Evolutionary conservation across 1,140 invertebrate species (phyloP), one percentile per base, ranked within the genome.

Genomic region (Drosophila pallidifrons): DNA sequence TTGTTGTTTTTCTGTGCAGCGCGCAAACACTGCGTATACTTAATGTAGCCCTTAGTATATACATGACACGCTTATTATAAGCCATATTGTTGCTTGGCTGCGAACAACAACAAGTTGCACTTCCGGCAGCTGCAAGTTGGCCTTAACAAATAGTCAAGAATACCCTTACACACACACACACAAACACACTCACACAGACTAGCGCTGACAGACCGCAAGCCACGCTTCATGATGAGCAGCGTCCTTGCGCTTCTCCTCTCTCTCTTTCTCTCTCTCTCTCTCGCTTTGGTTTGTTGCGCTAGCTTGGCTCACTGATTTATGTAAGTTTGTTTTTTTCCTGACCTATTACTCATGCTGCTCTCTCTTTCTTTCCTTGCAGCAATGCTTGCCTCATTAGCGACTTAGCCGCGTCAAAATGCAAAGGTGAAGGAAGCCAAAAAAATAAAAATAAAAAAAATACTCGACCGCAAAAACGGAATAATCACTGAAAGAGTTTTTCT

Each of bases 371-470:
- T 71, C 47, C 64, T 86, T 88, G 16, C 81, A 89, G 85, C 61
- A 55, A 85, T 76, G 85, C 52, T 74, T 63, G 77, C 67, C 78
- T 88, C 85, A 88, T 88, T 89, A 88, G 81, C 85, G 78, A 83
- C 85, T 89, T 83, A 85, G 68, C 60, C 41, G 67, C 16, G 38
- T 60, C 41, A 55, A 49, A 49, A 61, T 68, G 35, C 41, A 73
- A 58, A 58, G 54, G 47, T 74, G 16, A 79, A 69, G 68, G 64
- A 66, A 74, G 49, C 55, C 65, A 38, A 51, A 67, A 81, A 47
- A 20, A 20, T 38, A 49, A 67, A 81, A 54, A 20, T 25, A 35
- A 73, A 75, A 74, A 51, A 67, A 25, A 25, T 25, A 11, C 5
- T 28, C 5, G 5, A 38, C 63, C 43, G 30, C 45, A 60, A 74